Conservation (phyloP, 1,140 invertebrate species). For the Drosophila saltans region DNA sequence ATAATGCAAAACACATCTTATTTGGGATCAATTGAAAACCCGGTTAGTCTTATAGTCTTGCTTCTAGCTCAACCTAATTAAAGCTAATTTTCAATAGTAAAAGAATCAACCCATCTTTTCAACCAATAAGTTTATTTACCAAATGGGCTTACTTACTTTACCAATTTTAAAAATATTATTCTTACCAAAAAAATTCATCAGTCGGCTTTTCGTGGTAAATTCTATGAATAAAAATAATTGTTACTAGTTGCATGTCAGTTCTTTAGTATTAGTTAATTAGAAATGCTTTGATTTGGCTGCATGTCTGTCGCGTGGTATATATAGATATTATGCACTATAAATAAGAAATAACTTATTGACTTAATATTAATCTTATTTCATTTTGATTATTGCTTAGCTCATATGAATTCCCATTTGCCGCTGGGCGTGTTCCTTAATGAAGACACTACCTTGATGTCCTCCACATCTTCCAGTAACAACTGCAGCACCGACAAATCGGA, state of each 20-base stretch:
- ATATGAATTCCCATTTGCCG: slow-evolving; percentile 66
- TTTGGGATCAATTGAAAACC: too few species aligned
- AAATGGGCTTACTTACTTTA: too few species aligned
- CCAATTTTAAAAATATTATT: too few species aligned
- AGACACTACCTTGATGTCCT: slow-evolving; percentile 28
- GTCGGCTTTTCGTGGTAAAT: slow-evolving; percentile 81
- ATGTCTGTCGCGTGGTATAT: slow-evolving; percentile 1
- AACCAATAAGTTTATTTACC: too few species aligned
- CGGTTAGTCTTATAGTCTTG: too few species aligned
- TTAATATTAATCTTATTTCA: slow-evolving; percentile 3
- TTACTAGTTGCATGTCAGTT: slow-evolving; percentile 1
- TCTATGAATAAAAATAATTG: not conserved
- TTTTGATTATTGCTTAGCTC: slow-evolving; percentile 40
- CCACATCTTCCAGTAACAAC: slow-evolving; percentile 2
- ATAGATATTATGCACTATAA: not conserved
- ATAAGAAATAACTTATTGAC: not conserved
- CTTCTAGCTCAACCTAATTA: too few species aligned
- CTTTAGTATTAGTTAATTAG: not conserved
- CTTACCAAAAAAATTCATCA: too few species aligned
- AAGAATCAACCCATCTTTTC: too few species aligned
- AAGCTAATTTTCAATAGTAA: too few species aligned
- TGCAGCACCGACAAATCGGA: slow-evolving; percentile 14
- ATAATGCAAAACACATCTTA: not conserved
- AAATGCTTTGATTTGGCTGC: not conserved
- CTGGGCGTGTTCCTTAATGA: slow-evolving; percentile 58